These are phyloP conservation scores for Ceratitis capitata DNA, from an alignment of 1,140 invertebrate genomes.

Conservation along the genomic window DNA sequence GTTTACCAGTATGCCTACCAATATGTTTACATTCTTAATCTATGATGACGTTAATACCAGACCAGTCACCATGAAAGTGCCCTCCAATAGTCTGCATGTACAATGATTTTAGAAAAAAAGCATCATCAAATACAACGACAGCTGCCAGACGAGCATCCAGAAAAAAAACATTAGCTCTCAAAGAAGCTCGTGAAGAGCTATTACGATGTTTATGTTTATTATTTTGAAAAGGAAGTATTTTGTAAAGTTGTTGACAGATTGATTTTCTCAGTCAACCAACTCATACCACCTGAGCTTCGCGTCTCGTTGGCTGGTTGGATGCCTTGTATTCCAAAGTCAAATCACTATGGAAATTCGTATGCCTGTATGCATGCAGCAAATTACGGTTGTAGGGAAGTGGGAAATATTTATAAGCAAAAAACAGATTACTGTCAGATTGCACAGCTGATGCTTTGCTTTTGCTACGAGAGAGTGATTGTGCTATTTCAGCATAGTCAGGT, in stretches of 20 bases:
- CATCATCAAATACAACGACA: background rate
- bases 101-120: too few species aligned
- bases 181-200: background rate
- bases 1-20: too few species aligned
- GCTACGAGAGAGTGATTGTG: background rate
- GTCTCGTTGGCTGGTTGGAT: background rate
- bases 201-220: background rate
- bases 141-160: background rate
- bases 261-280: slow-evolving; percentile 3
- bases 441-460: background rate
- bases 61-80: too few species aligned
- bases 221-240: slow-evolving; percentile 2
- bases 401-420: background rate
- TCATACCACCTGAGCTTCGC: background rate
- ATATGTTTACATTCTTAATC: too few species aligned
- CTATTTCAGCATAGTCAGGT: too few species aligned
- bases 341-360: background rate
- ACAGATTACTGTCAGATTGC: slow-evolving; percentile 7
- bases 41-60: too few species aligned
- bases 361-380: background rate
- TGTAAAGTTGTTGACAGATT: slow-evolving; percentile 20
- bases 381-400: background rate
- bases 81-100: too few species aligned
- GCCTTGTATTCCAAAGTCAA: background rate
- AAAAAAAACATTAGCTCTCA: background rate